phyloP scores from a whole-genome alignment of 2,797 vertebrate genomes.

The Esox lucius region DNA sequence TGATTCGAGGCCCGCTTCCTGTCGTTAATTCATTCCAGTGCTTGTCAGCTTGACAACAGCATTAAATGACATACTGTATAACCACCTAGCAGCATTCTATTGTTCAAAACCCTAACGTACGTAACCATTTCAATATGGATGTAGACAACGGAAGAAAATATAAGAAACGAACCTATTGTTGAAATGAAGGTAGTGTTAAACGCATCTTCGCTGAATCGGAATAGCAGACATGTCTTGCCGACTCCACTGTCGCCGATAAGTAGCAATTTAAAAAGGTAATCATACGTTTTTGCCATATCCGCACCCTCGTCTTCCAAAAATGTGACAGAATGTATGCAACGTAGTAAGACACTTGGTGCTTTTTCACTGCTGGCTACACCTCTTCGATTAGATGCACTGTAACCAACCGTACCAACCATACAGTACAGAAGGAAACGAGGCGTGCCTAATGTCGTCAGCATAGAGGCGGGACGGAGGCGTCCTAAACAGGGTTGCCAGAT shows the following conservation, averaged over 20 bases:
- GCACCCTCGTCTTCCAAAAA: constrained; percentile 50
- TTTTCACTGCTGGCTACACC: not conserved
- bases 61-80: not conserved
- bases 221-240: constrained; percentile 90
- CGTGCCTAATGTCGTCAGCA: constrained; percentile 16
- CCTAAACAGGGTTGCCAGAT: too few species aligned
- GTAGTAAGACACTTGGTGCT: not conserved
- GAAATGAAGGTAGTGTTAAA: constrained; percentile 92
- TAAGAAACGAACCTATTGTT: constrained; percentile 81
- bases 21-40: not conserved
- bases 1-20: not conserved
- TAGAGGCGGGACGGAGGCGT: constrained; percentile 13
- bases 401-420: constrained; percentile 12
- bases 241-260: constrained; percentile 93
- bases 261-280: constrained; percentile 92
- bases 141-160: too few species aligned
- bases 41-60: not conserved
- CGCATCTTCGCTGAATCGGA: constrained; percentile 87
- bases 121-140: too few species aligned
- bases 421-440: constrained; percentile 28
- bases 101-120: not conserved
- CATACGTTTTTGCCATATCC: constrained; percentile 85
- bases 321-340: constrained; percentile 35
- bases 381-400: not conserved
- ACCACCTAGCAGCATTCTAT: not conserved